Percentiles rank a stretch among this genome's conserved stretches.
Evolutionary conservation across 2,113 vertebrate species (phyloP).

Genomic region (Gulo gulo): DNA sequence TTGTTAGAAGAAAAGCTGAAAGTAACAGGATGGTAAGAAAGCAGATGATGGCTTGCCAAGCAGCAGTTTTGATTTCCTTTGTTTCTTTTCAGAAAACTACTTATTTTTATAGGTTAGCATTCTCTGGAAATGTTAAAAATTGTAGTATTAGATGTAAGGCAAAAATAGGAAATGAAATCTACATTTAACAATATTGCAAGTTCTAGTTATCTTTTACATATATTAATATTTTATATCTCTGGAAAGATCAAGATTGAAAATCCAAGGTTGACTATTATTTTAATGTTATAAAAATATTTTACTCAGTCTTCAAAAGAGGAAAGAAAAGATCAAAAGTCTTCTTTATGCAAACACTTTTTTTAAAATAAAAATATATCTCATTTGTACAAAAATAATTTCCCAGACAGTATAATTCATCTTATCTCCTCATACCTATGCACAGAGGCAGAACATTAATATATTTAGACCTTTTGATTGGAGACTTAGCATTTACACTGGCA

Average conservation of each 20-base stretch:
- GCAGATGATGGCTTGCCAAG: neutral
- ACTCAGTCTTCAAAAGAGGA: constrained; percentile 55
- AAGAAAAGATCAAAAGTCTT: constrained; percentile 44
- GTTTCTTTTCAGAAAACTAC: neutral
- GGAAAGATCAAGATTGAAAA: neutral
- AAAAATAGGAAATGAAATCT: neutral
- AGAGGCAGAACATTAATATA: constrained; percentile 81
- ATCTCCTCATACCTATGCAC: constrained; percentile 81
- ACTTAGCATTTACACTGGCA: constrained; percentile 81
- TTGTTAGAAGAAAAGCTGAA: neutral
- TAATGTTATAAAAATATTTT: constrained; percentile 14
- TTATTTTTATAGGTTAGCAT: neutral
- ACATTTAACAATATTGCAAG: neutral
- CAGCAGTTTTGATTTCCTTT: neutral
- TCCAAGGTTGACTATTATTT: constrained; percentile 34
- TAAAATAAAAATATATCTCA: constrained; percentile 42
- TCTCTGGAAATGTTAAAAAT: neutral
- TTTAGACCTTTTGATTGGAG: constrained; percentile 82
- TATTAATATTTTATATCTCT: neutral
- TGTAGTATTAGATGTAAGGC: neutral
- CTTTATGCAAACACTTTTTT: constrained; percentile 52
- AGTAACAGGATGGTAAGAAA: neutral
- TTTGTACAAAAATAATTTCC: constrained; percentile 70
- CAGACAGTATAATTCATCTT: constrained; percentile 75
- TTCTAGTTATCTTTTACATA: neutral